Base-by-base conservation (phyloP, 2,113 vertebrate species). In the Tichodroma muraria region DNA sequence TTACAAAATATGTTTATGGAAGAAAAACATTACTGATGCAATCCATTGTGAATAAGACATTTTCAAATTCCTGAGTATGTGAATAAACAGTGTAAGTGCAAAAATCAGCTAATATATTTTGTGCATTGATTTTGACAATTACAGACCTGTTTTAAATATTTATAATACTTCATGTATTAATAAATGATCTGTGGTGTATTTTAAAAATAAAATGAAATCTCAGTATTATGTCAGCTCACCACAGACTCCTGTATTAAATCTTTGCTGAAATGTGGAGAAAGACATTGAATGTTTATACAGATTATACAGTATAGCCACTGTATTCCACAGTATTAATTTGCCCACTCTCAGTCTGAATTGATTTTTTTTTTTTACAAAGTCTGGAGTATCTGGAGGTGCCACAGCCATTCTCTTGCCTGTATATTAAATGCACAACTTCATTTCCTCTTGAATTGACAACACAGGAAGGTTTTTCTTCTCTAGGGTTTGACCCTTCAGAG, bases 171-270 rank as follows among this genome's bases (percentile, higher is more conserved):
- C 61, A 71, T 78, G 44, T 96, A 95, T 95, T 95, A 95, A 88
- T 91, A 96, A 97, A 92, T 65, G n/a, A 82, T 78, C 86, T 95
- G 94, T 86, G 94, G 96, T 89, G 53, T 77, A 80, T 95, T 95
- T 96, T 92, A 84, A 89, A 96, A 96, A 96, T 85, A 95, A 96
- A 95, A 96, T 95, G 81, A 97, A 95, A 91, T 96, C 93, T 96
- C 76, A 57, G 60, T 90, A 82, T 89, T 93, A 92, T 77, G 64
- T 84, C 70, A 89, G 78, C 80, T 95, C 44, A 95, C 94, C 94
- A 81, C 93, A 97, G 85, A 65, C 75, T 94, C 91, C 87, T 65
- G 63, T 89, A 72, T 82, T 93, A 93, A 94, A 89, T 86, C 81
- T 95, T 93, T 84, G 42, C 47, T 97, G 90, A 93, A 95, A 86